Base-by-base conservation (phyloP, 2,113 vertebrate species). In the Stictonetta naevosa region DNA sequence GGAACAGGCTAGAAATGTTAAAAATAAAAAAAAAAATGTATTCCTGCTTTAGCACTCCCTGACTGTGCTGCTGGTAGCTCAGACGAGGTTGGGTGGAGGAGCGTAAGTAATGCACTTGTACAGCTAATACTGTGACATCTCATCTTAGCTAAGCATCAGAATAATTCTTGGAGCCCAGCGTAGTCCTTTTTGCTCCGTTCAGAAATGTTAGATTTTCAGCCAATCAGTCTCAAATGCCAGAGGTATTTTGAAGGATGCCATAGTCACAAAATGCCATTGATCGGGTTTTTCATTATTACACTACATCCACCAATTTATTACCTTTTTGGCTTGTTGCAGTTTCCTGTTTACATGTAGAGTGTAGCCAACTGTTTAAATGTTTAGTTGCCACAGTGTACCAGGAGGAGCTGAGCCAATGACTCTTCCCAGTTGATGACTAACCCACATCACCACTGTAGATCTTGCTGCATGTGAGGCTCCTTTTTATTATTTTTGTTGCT, bases 261-360 rank as follows among this genome's bases (percentile, higher is more conserved):
- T 98, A 97, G 96, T 97, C 96, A 80, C 86, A 93, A 94, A 96
- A 94, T 95, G 97, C 97, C 97, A 95, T 95, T 86, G 88, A 90
- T 97, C 63, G 44, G 93, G 96, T 96, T 96, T 97, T 76, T 97
- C 86, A 95, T 95, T 93, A 86, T 90, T 79, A 98, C 96, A 98
- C 97, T 98, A 98, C 97, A 97, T 86, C 96, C 96, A 96, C 95
- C 95, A 79, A 96, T 97, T 97, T 96, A 95, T 96, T 94, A 95
- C 88, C 93, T 93, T 97, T 97, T 97, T 95, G 97, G 95, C 97
- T 98, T 97, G 97, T 97, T 97, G 97, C 95, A 92, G 22, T 98
- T 98, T 97, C 97, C 97, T 98, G 98, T 98, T 98, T 98, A 98
- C 97, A 98, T 95, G 95, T 98, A 97, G 90, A 50, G 96, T 80